Evolutionary conservation across 37 sponge, comb jelly and placozoan genomes (phyloP).

Genomic region (Aphrocallistes beatrix): DNA sequence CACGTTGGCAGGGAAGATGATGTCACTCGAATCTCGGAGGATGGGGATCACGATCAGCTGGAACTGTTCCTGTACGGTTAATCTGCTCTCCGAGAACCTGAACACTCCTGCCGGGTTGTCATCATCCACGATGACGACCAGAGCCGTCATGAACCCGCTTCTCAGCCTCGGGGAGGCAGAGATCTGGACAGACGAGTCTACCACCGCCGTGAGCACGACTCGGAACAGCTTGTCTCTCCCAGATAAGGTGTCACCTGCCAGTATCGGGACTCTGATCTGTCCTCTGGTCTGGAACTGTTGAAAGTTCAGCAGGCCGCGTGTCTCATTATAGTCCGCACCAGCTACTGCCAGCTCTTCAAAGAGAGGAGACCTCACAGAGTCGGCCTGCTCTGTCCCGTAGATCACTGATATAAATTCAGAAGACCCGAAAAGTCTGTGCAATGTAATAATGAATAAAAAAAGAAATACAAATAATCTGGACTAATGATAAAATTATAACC

Average conservation of each 20-base stretch:
- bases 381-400: neutral
- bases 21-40: neutral
- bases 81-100: conserved; percentile 29
- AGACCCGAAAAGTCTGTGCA: neutral
- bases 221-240: neutral
- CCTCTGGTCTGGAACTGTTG: neutral
- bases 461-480: neutral
- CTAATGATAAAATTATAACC: neutral
- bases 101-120: conserved; percentile 80
- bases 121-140: conserved; percentile 36
- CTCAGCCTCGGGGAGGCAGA: neutral
- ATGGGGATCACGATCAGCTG: neutral
- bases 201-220: neutral
- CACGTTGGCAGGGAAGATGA: neutral
- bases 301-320: neutral
- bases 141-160: neutral
- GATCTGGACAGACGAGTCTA: neutral
- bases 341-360: neutral
- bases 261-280: neutral
- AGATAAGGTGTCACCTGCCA: neutral
- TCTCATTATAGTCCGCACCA: neutral
- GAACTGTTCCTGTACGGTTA: conserved; percentile 9
- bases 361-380: neutral
- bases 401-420: neutral
- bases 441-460: neutral